Evolutionary conservation across 2,797 vertebrate genomes (phyloP).

Genomic region (Pogoniulus pusillus): DNA sequence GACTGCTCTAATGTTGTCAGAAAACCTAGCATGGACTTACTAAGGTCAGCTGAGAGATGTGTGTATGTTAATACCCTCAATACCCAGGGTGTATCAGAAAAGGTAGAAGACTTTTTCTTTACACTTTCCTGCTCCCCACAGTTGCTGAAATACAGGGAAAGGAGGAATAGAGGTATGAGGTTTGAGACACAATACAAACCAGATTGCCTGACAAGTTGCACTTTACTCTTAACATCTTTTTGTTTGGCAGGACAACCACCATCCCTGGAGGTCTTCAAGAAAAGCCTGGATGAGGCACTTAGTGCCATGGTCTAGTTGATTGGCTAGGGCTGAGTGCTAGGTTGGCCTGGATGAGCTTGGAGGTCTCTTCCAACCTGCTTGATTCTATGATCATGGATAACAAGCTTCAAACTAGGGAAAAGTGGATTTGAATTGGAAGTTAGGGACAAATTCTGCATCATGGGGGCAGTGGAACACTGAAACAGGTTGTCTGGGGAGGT

Average conservation of each 20-base stretch:
- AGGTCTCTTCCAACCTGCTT: no score
- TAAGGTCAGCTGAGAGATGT: not conserved
- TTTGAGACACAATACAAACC: not conserved
- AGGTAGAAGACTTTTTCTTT: not conserved
- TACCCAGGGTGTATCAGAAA: not conserved
- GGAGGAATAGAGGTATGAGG: not conserved
- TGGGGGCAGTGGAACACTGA: no score
- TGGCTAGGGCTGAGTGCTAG: no score
- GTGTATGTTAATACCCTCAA: not conserved
- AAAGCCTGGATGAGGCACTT: no score
- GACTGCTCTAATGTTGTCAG: not conserved
- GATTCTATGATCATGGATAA: not conserved
- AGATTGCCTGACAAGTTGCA: not conserved
- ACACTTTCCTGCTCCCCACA: rapidly evolving
- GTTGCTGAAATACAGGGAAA: not conserved
- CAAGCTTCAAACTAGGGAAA: not conserved
- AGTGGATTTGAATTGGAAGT: no score
- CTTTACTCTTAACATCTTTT: not conserved
- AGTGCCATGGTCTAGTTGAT: no score
- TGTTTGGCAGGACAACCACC: not conserved
- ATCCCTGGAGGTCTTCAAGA: no score
- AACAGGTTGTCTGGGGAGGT: no score
- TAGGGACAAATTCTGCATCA: no score
- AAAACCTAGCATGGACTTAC: not conserved
- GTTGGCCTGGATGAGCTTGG: no score